Conservation (phyloP, 92 coral and sea anemone genomes). For the Porites cylindrica region DNA sequence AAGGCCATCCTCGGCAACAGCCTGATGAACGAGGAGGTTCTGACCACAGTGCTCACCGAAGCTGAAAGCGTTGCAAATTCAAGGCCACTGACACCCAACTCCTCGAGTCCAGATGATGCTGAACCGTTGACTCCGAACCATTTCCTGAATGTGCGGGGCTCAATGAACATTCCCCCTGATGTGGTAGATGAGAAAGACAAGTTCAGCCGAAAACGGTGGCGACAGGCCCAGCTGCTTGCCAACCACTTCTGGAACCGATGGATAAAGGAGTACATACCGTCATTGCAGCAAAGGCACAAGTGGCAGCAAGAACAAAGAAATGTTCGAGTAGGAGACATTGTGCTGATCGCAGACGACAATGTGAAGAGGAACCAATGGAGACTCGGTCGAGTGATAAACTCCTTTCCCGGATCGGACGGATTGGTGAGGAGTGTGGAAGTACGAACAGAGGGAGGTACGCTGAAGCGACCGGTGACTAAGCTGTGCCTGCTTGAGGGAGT, state of each 20-base stretch:
- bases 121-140: slow-evolving; percentile 59
- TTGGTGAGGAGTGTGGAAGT: slow-evolving; percentile 59
- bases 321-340: slow-evolving; percentile 40
- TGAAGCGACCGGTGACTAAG: slow-evolving; percentile 56
- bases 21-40: slow-evolving; percentile 54
- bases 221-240: slow-evolving; percentile 65
- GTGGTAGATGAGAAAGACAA: slow-evolving; percentile 44
- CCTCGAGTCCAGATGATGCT: slow-evolving; percentile 43
- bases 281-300: slow-evolving; percentile 55
- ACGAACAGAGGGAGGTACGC: slow-evolving; percentile 29
- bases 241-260: slow-evolving; percentile 36
- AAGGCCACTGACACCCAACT: slow-evolving; percentile 64
- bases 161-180: slow-evolving; percentile 53
- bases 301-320: slow-evolving; percentile 59
- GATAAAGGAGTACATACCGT: slow-evolving; percentile 62
- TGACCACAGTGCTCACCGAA: slow-evolving; percentile 65
- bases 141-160: slow-evolving; percentile 37
- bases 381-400: slow-evolving; percentile 13
- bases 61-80: slow-evolving; percentile 70
- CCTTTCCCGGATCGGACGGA: slow-evolving; percentile 42
- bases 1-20: slow-evolving; percentile 67
- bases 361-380: slow-evolving; percentile 43
- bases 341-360: slow-evolving; percentile 66
- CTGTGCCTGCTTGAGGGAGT: slow-evolving; percentile 25
- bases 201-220: slow-evolving; percentile 66